These are phyloP conservation scores for Cryptotis parvus DNA, from an alignment of 2,113 vertebrate species.

Conservation along the genomic window DNA sequence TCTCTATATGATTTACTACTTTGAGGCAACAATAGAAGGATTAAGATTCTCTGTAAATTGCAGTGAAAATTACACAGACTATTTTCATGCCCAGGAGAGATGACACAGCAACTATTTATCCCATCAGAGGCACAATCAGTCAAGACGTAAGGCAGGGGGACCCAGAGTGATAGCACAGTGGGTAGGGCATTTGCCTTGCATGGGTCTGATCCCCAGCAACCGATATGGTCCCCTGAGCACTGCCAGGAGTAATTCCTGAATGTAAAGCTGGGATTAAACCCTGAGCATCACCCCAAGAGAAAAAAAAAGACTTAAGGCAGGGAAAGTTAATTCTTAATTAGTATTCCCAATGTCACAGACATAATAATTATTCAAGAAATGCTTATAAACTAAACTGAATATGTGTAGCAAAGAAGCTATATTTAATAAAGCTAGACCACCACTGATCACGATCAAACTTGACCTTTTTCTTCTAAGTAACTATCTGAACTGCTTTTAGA, in stretches of 20 bases:
- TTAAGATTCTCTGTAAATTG: background rate
- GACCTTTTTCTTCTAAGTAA: conserved; percentile 18
- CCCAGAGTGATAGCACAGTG: no score
- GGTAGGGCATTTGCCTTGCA: no score
- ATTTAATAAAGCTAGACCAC: background rate
- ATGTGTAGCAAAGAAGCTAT: conserved; percentile 9
- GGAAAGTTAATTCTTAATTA: background rate
- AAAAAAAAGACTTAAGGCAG: conserved; percentile 34
- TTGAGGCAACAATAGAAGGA: background rate
- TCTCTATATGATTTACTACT: conserved; percentile 28
- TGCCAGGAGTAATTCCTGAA: no score
- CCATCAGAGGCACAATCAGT: background rate
- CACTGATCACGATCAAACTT: conserved; percentile 2
- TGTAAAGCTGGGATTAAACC: no score
- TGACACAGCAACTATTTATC: conserved; percentile 45
- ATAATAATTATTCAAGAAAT: conserved; percentile 40
- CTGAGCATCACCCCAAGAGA: no score
- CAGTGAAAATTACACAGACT: conserved; percentile 25
- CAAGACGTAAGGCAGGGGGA: no score
- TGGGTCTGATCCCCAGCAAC: no score
- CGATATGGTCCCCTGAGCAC: no score
- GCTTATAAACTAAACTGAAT: conserved; percentile 7
- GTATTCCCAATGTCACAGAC: conserved; percentile 7
- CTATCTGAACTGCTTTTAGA: conserved; percentile 33
- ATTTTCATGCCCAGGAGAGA: background rate